Evolutionary conservation across 2,797 vertebrate species (phyloP).

Genomic region (Psittacula derbiana): DNA sequence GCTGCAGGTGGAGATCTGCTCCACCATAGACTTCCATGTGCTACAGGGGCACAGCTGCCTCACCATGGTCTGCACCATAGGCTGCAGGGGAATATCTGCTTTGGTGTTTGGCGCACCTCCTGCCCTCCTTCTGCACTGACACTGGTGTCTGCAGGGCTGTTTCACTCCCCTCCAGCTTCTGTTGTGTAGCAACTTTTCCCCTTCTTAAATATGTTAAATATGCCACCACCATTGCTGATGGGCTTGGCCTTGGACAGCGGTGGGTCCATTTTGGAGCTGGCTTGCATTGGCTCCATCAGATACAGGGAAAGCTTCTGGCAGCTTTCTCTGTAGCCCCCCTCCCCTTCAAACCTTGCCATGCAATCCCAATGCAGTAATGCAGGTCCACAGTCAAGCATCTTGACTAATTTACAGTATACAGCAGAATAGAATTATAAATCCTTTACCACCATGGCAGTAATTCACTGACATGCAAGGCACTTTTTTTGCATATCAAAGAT

Average conservation of each 20-base stretch:
- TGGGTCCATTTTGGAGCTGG: not conserved
- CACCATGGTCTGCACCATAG: not conserved
- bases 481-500: not conserved
- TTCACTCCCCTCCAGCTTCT: not conserved
- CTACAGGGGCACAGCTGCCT: too few species aligned
- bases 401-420: not conserved
- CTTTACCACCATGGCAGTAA: not conserved
- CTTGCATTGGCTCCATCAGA: not conserved
- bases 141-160: not conserved
- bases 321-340: not conserved
- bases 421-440: not conserved
- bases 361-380: not conserved
- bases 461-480: not conserved
- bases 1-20: too few species aligned
- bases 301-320: not conserved
- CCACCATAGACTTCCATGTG: too few species aligned
- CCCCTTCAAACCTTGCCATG: not conserved
- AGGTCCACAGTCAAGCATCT: not conserved
- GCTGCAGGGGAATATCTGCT: not conserved
- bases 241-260: not conserved
- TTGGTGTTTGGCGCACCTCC: not conserved
- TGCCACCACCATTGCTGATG: not conserved
- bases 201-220: not conserved
- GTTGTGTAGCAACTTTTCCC: not conserved
- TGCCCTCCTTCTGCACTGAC: not conserved